Percentiles rank a stretch among this genome's conserved stretches.
phyloP scores from a whole-genome alignment of 2,113 vertebrate genomes.

The Oxygymnocypris stewartii region DNA sequence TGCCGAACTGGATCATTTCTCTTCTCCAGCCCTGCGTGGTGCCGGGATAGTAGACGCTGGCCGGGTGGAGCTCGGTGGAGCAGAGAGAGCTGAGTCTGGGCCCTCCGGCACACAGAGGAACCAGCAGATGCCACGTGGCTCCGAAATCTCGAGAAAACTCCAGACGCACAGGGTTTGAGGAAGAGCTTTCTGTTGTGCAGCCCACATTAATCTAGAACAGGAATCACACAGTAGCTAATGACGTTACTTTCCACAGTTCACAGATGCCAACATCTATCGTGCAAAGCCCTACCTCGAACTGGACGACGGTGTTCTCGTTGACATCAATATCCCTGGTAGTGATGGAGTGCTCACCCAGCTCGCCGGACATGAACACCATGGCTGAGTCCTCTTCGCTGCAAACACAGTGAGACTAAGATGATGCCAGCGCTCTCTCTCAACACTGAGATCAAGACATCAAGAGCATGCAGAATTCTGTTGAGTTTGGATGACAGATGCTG shows the following conservation, averaged over 20 bases:
- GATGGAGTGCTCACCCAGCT: conserved; percentile 94
- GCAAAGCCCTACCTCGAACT: conserved; percentile 87
- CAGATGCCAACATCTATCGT: not conserved
- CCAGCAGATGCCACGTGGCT: conserved; percentile 93
- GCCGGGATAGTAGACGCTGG: conserved; percentile 92
- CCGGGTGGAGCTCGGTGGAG: conserved; percentile 93
- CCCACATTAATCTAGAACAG: conserved; percentile 88
- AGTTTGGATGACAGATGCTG: not conserved
- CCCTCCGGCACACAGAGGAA: conserved; percentile 91
- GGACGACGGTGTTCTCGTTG: conserved; percentile 95
- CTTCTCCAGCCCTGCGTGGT: conserved; percentile 94
- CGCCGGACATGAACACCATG: conserved; percentile 97
- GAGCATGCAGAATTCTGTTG: not conserved
- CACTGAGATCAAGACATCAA: not conserved
- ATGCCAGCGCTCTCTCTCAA: not conserved
- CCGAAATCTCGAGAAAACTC: conserved; percentile 96
- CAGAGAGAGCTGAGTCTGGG: conserved; percentile 89
- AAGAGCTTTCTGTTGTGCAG: conserved; percentile 92
- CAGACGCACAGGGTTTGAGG: conserved; percentile 83
- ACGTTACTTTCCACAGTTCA: not conserved
- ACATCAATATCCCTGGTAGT: conserved; percentile 92
- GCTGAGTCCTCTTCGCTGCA: conserved; percentile 92
- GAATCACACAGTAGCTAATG: not conserved
- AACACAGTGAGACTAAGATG: not conserved
- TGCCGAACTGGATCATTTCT: conserved; percentile 92